These are phyloP conservation scores for Agrilus mali DNA, from an alignment of 2,888 invertebrate species.

Conservation along the genomic window DNA sequence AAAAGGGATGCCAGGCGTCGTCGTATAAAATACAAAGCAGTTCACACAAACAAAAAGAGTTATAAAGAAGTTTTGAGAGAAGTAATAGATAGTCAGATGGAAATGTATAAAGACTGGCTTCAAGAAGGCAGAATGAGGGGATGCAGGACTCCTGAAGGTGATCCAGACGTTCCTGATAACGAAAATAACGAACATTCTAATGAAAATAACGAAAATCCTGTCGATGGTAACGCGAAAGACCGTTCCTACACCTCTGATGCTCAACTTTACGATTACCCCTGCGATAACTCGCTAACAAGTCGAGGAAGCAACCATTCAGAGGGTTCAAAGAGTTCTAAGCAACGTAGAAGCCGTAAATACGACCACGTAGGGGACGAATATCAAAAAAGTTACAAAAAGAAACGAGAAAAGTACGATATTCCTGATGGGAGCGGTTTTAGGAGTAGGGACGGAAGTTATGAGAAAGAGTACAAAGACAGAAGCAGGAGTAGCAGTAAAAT, in stretches of 20 bases:
- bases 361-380: not conserved
- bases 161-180: not conserved
- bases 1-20: conserved; percentile 48
- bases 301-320: conserved; percentile 7
- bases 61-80: conserved; percentile 46
- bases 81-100: conserved; percentile 44
- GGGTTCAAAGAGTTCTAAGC: conserved; percentile 5
- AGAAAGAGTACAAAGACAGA: too few relatives aligned
- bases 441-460: too few relatives aligned
- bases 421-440: too few relatives aligned
- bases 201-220: conserved; percentile 4
- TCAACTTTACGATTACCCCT: conserved; percentile 2
- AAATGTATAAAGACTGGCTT: conserved; percentile 26
- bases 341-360: not conserved
- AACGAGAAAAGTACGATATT: too few relatives aligned
- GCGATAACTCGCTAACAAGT: conserved; percentile 6
- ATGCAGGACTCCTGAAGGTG: not conserved
- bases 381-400: too few relatives aligned
- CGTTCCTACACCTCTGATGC: not conserved
- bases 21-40: conserved; percentile 42
- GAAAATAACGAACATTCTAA: not conserved
- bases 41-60: conserved; percentile 42
- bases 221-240: not conserved
- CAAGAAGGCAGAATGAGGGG: not conserved
- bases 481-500: too few relatives aligned